These are phyloP conservation scores for Motacilla alba DNA, from an alignment of 2,113 vertebrate genomes.

Conservation along the genomic window DNA sequence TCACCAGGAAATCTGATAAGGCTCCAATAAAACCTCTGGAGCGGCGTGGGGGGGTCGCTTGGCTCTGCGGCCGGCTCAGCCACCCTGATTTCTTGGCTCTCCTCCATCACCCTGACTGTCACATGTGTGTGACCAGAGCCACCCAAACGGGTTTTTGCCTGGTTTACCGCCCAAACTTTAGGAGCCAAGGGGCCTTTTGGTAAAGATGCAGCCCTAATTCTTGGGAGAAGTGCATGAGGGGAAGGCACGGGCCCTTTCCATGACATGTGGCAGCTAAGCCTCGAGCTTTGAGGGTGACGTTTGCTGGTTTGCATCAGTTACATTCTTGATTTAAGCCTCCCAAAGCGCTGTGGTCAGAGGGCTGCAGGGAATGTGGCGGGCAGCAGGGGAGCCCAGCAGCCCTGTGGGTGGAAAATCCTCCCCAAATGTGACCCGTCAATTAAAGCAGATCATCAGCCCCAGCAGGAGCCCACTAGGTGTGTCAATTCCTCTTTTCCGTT, in stretches of 20 bases:
- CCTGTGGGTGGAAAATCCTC: neutral
- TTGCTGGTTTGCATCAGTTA: neutral
- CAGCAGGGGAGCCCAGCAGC: neutral
- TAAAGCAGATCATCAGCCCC: neutral
- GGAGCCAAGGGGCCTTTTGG: neutral
- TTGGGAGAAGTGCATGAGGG: neutral
- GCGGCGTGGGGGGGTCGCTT: neutral
- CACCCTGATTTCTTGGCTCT: neutral
- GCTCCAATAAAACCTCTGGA: neutral
- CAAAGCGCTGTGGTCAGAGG: fast-evolving
- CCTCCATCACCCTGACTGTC: neutral
- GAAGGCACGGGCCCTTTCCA: neutral
- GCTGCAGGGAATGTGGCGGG: neutral
- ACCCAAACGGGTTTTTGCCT: neutral
- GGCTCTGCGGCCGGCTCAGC: neutral
- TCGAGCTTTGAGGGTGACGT: fast-evolving
- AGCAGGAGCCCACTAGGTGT: constrained; percentile 39
- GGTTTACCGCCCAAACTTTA: neutral
- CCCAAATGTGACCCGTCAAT: neutral
- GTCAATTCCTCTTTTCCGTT: constrained; percentile 28
- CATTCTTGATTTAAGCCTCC: neutral
- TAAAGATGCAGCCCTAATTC: neutral
- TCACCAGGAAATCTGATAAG: constrained; percentile 49
- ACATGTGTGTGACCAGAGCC: neutral
- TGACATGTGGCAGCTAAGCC: neutral